Conservation (phyloP, 2,888 invertebrate species). For the Erannis defoliaria region DNA sequence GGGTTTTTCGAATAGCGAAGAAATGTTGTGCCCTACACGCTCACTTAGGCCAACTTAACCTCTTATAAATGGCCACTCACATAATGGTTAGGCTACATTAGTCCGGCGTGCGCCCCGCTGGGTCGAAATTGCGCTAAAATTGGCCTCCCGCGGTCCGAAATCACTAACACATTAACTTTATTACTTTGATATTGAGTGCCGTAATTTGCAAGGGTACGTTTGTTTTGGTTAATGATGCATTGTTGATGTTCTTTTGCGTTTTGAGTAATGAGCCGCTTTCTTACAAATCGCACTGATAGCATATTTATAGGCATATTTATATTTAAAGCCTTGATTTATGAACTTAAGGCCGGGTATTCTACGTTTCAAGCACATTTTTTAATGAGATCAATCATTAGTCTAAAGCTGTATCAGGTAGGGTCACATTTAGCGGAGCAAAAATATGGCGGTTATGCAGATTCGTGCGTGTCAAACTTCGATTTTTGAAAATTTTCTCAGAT, state of each 20-base stretch:
- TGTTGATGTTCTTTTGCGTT: conserved; percentile 26
- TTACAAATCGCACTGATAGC: background rate
- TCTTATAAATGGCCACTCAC: conserved; percentile 39
- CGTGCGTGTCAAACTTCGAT: too few species aligned
- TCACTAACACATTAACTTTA: conserved; percentile 74
- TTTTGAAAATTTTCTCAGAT: too few species aligned
- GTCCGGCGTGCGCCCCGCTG: conserved; percentile 60
- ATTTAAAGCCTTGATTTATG: too few species aligned
- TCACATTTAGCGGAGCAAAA: too few species aligned
- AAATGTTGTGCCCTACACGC: conserved; percentile 3
- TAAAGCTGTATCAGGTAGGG: too few species aligned
- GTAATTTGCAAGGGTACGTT: conserved; percentile 66
- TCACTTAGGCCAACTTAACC: conserved; percentile 34
- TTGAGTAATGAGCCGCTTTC: conserved; percentile 7
- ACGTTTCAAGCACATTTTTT: too few species aligned
- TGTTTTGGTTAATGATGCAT: conserved; percentile 43
- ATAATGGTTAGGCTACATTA: conserved; percentile 61
- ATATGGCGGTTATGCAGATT: too few species aligned
- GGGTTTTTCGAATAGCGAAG: background rate
- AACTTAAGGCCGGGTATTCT: too few species aligned
- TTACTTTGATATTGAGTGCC: conserved; percentile 62
- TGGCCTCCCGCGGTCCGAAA: conserved; percentile 68
- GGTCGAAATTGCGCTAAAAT: conserved; percentile 66
- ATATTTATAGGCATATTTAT: too few species aligned
- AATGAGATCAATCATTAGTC: too few species aligned